Evolutionary conservation across 2,797 vertebrate genomes (phyloP), one percentile per base, ranked within the genome.

Genomic region (Oreochromis grahami): DNA sequence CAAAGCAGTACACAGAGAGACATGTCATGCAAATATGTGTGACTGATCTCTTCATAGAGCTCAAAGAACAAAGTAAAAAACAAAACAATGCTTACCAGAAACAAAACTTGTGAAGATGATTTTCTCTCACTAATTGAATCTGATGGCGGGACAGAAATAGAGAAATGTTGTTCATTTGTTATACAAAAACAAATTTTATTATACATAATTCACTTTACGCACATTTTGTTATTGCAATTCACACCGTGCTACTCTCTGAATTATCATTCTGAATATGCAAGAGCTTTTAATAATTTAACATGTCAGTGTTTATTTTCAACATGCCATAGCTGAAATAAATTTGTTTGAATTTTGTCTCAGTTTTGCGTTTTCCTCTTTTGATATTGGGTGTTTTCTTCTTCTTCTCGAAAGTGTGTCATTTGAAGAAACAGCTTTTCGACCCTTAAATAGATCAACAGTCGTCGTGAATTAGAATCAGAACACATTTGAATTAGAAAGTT

Each of bases 341-440:
- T 97, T 95, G 96, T 96, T 96, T 96, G 94, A 93, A 95, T 96
- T 96, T 97, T 96, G 96, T 96, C 92, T 94, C 94, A 95, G 95
- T 96, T 96, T 96, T 95, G 94, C 93, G 95, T 95, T 93, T 91
- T 92, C 82, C 88, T 94, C 91, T 92, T 93, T 90, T 87, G 88
- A 91, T 92, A 87, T 78, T 21, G 58, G 52, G 8, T 88, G 83
- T 94, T 93, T 90, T 93, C 88, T 88, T 80, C 56, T 43, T 58
- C 77, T 52, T 86, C 56, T 76, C 51, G 87, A 93, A 95, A 94
- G 90, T 92, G 86, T 95, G 92, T 92, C 92, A 93, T 93, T 78
- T 80, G 81, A 89, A 90, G 88, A 92, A 87, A 82, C 78, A 38
- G 78, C 77, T 91, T 83, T 93, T 77, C 21, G 2, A 83, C 87